Evolutionary conservation across 2,113 vertebrate genomes (phyloP), one percentile per base, ranked within the genome.

Genomic region (Perognathus longimembris): DNA sequence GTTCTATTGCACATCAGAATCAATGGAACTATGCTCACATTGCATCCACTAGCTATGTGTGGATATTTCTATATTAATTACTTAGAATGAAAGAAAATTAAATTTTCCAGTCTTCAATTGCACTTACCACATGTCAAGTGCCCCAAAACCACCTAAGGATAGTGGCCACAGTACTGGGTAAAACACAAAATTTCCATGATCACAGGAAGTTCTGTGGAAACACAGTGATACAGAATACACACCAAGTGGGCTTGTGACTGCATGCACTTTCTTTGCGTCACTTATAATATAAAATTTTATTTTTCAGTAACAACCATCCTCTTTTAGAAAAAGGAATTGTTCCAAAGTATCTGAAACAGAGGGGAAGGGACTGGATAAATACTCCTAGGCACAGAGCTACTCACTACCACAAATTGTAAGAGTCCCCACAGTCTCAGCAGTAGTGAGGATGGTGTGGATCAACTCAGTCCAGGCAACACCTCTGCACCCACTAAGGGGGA

Each of bases 231-330:
- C 0, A 86, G 42, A 73, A 28, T 77, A 80, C 50, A 54, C 50
- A 42, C 7, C 14, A 61, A 45, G 30, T 3, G 38, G 21, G 73
- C 38, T 40, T n/a, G 12, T 0, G 9, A 11, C 8, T 40, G 38
- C 6, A 42, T 64, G n/a, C 36, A 67, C 70, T 73, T 73, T 92
- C 70, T 71, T 84, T 30, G 94, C 40, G 85, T 59, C n/a, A 54
- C n/a, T 87, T 63, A 54, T 67, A 77, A n/a, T n/a, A n/a, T n/a
- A n/a, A n/a, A n/a, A n/a, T 32, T 50, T 22, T 32, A 28, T 50
- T 83, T 77, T 77, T 67, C 8, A 28, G n/a, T 30, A 76, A 45
- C 34, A 80, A 66, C 61, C 36, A 67, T 17, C 57, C n/a, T n/a
- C n/a, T n/a, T n/a, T n/a, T n/a, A n/a, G n/a, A 28, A 54, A 64